phyloP scores from a whole-genome alignment of 2,888 invertebrate species.

The Sarcophaga rosellei region DNA sequence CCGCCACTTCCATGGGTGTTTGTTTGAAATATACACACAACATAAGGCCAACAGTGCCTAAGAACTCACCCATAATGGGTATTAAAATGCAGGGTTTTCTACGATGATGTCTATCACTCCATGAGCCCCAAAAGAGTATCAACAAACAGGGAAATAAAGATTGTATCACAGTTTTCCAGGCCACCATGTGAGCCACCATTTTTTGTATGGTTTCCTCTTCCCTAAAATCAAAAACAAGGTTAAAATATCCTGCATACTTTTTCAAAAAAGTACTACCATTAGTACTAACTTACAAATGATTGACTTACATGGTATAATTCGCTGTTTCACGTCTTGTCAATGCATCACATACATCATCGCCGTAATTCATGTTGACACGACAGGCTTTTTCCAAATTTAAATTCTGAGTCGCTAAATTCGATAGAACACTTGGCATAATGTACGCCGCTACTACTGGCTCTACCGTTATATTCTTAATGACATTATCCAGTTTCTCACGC shows the following conservation, averaged over 20 bases:
- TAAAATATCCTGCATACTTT: no score
- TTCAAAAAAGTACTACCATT: not conserved
- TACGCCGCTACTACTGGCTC: conserved; percentile 86
- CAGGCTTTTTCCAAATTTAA: conserved; percentile 93
- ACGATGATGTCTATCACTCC: conserved; percentile 84
- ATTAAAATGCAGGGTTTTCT: conserved; percentile 89
- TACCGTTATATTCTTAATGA: conserved; percentile 84
- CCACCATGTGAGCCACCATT: conserved; percentile 90
- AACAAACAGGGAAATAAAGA: conserved; percentile 91
- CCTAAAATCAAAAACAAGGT: conserved; percentile 68
- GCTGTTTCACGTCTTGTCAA: conserved; percentile 88
- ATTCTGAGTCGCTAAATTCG: conserved; percentile 91
- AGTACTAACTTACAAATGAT: not conserved
- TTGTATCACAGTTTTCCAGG: conserved; percentile 93
- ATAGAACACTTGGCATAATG: conserved; percentile 85
- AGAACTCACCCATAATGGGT: conserved; percentile 90
- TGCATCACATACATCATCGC: conserved; percentile 89
- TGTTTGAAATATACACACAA: conserved; percentile 90
- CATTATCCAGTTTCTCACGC: conserved; percentile 81
- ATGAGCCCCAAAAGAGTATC: conserved; percentile 91
- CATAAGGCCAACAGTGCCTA: conserved; percentile 89
- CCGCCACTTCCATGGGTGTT: conserved; percentile 90
- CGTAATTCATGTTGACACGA: conserved; percentile 89
- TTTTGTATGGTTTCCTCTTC: conserved; percentile 87
- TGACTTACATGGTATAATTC: conserved; percentile 81